These are phyloP conservation scores for Drosophila novamexicana DNA, from an alignment of 1,140 invertebrate genomes.

Conservation along the genomic window DNA sequence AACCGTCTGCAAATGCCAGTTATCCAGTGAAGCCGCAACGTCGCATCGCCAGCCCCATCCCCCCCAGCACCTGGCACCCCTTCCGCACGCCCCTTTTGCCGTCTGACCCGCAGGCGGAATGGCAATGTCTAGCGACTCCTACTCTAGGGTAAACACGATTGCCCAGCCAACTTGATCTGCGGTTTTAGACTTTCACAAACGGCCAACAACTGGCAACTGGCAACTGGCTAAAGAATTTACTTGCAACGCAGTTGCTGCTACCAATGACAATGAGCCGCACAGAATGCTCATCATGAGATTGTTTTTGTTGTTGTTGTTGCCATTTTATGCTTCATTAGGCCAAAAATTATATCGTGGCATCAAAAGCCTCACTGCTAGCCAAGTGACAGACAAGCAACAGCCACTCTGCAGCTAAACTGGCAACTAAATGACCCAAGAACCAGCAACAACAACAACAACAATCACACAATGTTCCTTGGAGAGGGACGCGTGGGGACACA, in stretches of 20 bases:
- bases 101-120: constrained; percentile 24
- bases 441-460: constrained; percentile 15
- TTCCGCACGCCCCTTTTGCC: not conserved
- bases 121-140: constrained; percentile 49
- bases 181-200: constrained; percentile 59
- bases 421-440: constrained; percentile 45
- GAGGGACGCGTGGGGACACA: not conserved
- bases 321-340: constrained; percentile 80
- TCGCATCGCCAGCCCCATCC: not conserved
- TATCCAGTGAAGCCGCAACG: constrained; percentile 55
- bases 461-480: constrained; percentile 1
- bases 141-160: constrained; percentile 60
- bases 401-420: constrained; percentile 48
- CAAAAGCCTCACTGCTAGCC: constrained; percentile 43
- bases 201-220: constrained; percentile 27
- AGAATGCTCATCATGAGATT: constrained; percentile 46
- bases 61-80: not conserved
- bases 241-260: constrained; percentile 28
- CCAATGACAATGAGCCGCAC: constrained; percentile 48
- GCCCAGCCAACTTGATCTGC: constrained; percentile 56
- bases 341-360: constrained; percentile 75
- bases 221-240: constrained; percentile 47
- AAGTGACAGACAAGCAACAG: constrained; percentile 52
- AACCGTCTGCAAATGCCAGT: constrained; percentile 54
- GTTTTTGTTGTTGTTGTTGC: constrained; percentile 37